Evolutionary conservation across 2,113 vertebrate species (phyloP), one percentile per base, ranked within the genome.

Genomic region (Sylvilagus bachmani): DNA sequence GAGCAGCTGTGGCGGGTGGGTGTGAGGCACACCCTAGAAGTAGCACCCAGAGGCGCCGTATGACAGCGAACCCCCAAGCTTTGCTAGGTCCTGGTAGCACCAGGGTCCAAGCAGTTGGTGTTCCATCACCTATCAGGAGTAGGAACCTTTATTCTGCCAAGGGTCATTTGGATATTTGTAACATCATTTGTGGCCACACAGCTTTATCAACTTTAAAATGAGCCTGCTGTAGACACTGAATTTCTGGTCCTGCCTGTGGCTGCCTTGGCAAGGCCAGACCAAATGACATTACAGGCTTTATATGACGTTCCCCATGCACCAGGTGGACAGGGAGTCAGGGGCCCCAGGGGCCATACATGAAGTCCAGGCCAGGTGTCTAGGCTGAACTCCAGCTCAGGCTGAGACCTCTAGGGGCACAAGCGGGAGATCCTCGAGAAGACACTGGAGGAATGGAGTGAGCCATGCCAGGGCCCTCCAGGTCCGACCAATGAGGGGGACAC

Each of bases 1-100:
- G 70, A 44, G 17, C 25, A 73, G 31, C 9, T 0, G 0, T 0
- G 7, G 6, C 38, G 38, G 70, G 12, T 53, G 29, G 17, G 0
- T 1, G 31, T 10, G 19, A 27, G 17, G 10, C 5, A 7, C 38
- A 31, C 29, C 16, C 66, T 33, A 53, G 24, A 4, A 5, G 29
- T 0, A 6, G 71, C 49, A 29, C 29, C 67, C 7, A 5, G 62
- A 70, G 58, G 5, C 6, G 9, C 36, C 55, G 61, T 33, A 21
- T 10, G 74, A 9, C 24, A 44, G 89, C 81, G 36, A 29, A 71
- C 1, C 16, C 55, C 67, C 44, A 6, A 31, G 44, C 10, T 82
- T 25, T 24, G 29, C n/a, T 29, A 17, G 33, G 75, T n/a, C n/a
- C 11, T 1, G 6, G 31, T 2, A 11, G 61, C 24, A 22, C 8